Percentiles rank a stretch among this genome's conserved stretches.
These are phyloP conservation scores for Anneissia japonica DNA, from an alignment of 35 echinoderm and acorn worm species.

Conservation along the genomic window DNA sequence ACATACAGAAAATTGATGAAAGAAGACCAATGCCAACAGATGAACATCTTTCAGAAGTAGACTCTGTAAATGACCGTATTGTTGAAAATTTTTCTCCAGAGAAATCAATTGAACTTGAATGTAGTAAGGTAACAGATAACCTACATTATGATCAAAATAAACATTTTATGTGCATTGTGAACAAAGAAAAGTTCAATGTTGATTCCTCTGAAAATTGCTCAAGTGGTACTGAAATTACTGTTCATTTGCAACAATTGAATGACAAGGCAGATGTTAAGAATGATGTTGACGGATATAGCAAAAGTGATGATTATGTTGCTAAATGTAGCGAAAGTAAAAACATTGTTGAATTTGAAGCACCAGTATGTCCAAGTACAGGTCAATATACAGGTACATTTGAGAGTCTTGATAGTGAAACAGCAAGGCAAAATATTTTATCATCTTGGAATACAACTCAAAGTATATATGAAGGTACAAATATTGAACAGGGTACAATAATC, in stretches of 20 bases:
- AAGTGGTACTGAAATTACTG: background rate
- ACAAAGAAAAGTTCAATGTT: background rate
- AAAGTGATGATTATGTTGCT: too few relatives aligned
- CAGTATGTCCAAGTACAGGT: too few relatives aligned
- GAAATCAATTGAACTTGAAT: background rate
- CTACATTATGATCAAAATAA: background rate
- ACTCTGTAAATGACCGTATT: background rate
- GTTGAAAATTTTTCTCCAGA: background rate
- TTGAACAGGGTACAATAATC: background rate
- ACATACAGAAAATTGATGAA: too few relatives aligned
- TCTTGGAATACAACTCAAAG: background rate
- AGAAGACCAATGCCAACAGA: too few relatives aligned
- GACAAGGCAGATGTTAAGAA: background rate
- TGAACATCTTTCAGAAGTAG: too few relatives aligned
- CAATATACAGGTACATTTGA: too few relatives aligned
- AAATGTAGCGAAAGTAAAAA: too few relatives aligned
- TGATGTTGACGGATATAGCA: too few relatives aligned
- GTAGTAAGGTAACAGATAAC: background rate
- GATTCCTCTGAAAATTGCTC: background rate
- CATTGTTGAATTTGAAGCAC: too few relatives aligned
- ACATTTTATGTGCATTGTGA: background rate
- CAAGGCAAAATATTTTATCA: too few relatives aligned
- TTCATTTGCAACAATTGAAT: background rate
- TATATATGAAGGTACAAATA: background rate
- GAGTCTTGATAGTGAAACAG: too few relatives aligned